Evolutionary conservation across 2,113 vertebrate species (phyloP).

Genomic region (Calypte anna): DNA sequence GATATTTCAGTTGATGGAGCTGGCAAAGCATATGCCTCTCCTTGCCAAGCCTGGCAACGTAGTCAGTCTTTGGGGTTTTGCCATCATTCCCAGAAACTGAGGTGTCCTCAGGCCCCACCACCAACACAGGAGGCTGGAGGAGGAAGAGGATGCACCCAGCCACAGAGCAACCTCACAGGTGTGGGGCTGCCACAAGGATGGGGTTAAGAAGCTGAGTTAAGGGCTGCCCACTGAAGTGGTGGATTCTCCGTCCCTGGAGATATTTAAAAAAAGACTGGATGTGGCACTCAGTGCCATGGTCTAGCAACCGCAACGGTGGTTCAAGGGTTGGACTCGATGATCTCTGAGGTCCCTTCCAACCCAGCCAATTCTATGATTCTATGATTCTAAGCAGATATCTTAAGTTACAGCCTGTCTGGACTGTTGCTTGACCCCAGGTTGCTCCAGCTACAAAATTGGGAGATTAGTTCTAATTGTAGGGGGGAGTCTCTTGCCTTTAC

Average conservation of each 20-base stretch:
- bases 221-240: no score
- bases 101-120: not conserved
- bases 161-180: not conserved
- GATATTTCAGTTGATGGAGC: not conserved
- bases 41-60: not conserved
- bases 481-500: not conserved
- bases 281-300: no score
- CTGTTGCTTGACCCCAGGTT: not conserved
- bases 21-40: not conserved
- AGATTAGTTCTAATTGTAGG: not conserved
- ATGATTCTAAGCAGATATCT: accelerated
- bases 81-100: not conserved
- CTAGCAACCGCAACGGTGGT: no score
- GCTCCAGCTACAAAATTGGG: not conserved
- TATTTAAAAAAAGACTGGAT: no score
- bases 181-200: not conserved
- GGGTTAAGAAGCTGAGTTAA: not conserved
- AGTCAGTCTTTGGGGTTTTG: not conserved
- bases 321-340: no score
- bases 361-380: no score
- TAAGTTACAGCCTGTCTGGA: not conserved
- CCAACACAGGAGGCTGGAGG: not conserved
- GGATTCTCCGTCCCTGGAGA: no score
- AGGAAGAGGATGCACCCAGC: not conserved
- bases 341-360: no score